These are phyloP conservation scores for Tachystola acroxantha DNA, from an alignment of 2,888 invertebrate species.

Conservation along the genomic window DNA sequence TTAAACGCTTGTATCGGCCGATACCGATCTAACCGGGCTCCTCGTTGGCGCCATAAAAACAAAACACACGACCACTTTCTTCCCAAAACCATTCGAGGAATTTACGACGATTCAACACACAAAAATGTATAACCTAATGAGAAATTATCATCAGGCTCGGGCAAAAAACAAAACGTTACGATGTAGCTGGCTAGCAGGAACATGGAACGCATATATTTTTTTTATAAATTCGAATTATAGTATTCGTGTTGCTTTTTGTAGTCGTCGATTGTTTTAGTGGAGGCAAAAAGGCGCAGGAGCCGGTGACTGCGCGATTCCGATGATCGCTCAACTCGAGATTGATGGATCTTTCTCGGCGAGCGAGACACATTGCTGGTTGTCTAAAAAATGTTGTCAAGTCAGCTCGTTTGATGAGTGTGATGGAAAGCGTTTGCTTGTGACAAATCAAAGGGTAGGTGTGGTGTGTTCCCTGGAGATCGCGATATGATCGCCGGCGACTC, in stretches of 20 bases:
- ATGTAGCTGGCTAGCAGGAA: conserved; percentile 32
- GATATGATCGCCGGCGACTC: conserved; percentile 65
- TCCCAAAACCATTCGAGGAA: conserved; percentile 76
- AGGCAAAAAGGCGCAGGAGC: conserved; percentile 57
- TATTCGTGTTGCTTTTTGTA: conserved; percentile 46
- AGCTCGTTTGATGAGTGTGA: conserved; percentile 33
- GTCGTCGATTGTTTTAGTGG: conserved; percentile 63
- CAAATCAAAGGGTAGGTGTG: conserved; percentile 32
- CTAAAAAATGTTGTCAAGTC: conserved; percentile 24
- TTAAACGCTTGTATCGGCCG: conserved; percentile 74
- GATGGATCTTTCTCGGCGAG: conserved; percentile 28
- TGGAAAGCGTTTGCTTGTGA: conserved; percentile 34
- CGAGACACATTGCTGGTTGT: conserved; percentile 39
- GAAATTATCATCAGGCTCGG: conserved; percentile 72
- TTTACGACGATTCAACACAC: conserved; percentile 72
- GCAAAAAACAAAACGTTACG: conserved; percentile 61
- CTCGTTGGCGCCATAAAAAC: conserved; percentile 77
- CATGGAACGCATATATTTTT: conserved; percentile 58
- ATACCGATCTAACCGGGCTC: conserved; percentile 74
- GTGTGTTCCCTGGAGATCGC: conserved; percentile 58
- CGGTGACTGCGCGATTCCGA: conserved; percentile 57
- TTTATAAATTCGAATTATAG: conserved; percentile 58
- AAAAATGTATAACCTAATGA: conserved; percentile 76
- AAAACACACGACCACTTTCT: conserved; percentile 75
- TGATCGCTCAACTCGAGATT: conserved; percentile 29